Evolutionary conservation across 2,113 vertebrate genomes (phyloP), one percentile per base, ranked within the genome.

Genomic region (Himantopus leucocephalus): DNA sequence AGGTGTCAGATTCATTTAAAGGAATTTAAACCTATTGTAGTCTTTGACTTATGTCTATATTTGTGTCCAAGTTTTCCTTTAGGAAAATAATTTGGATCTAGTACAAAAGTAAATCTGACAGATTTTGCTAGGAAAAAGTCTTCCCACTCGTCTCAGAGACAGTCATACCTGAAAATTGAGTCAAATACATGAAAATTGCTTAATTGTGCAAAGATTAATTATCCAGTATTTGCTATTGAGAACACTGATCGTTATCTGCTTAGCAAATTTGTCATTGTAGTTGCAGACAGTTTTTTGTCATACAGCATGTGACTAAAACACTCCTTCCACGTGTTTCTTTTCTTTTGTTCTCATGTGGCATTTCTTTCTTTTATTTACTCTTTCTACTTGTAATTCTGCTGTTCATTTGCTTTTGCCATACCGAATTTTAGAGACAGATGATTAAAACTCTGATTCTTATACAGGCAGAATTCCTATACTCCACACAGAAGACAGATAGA

Each of bases 371-470:
- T 50, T 41, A 41, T 72, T 58, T 79, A 48, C 22, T 1, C 12
- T 58, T 92, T 78, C 14, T 84, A 6, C 27, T 94, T 82, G 34
- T 39, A 48, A 58, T 56, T 88, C 37, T 92, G 34, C 5, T 72
- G 12, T 56, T 83, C 45, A 48, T 48, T 79, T 75, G 18, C 14
- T 85, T 90, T 85, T 73, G 30, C 35, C 22, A 35, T 66, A n/a
- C 15, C 14, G 9, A 85, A 7, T 79, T 95, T 79, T 64, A 91
- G 17, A 91, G 43, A 45, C 30, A 85, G 30, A 60, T 66, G 8
- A 92, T 88, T 83, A 83, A 93, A 92, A 79, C 16, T 94, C n/a
- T 88, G 23, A n/a, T 64, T 77, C 55, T 85, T 91, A 30, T 41
- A 66, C 5, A 79, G 53, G 16, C 48, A 95, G 43, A n/a, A 76